Percentiles rank a stretch among this genome's conserved stretches.
Evolutionary conservation across 2,888 invertebrate species (phyloP).

Genomic region (Tuberolachnus salignus): DNA sequence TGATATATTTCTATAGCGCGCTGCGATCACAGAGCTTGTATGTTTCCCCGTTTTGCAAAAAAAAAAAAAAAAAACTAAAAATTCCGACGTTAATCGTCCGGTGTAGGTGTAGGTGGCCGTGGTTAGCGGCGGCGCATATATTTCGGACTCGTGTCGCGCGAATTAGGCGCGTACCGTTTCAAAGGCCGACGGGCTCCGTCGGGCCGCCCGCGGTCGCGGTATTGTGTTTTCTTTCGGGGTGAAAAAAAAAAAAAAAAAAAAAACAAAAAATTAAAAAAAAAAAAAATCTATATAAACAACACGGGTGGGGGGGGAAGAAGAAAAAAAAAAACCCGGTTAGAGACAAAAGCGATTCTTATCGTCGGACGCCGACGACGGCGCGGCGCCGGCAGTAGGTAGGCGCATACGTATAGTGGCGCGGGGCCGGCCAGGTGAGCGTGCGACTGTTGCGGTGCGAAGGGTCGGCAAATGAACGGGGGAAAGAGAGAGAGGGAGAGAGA

Average conservation of each 20-base stretch:
- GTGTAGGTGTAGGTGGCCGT: no score
- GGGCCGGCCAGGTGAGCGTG: not conserved
- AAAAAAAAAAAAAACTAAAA: no score
- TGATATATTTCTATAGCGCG: no score
- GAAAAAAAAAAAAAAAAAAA: not conserved
- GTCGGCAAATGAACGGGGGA: not conserved
- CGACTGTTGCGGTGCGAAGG: not conserved
- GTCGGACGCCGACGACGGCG: not conserved
- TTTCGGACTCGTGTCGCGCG: not conserved
- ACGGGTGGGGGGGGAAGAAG: not conserved
- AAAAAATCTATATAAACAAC: not conserved
- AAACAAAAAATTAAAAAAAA: no score
- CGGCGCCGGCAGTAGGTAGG: not conserved
- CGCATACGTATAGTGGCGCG: no score
- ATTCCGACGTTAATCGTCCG: no score
- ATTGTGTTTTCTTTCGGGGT: not conserved
- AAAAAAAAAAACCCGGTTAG: not conserved
- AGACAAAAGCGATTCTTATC: conserved; percentile 22
- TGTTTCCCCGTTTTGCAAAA: no score
- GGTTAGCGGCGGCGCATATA: not conserved
- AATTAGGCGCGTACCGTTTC: no score
- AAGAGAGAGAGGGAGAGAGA: not conserved
- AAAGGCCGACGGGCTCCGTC: no score
- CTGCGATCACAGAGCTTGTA: no score
- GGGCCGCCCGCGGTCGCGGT: not conserved